These are phyloP conservation scores for Camponotus vicinus DNA, from an alignment of 1,140 invertebrate species.

Conservation along the genomic window DNA sequence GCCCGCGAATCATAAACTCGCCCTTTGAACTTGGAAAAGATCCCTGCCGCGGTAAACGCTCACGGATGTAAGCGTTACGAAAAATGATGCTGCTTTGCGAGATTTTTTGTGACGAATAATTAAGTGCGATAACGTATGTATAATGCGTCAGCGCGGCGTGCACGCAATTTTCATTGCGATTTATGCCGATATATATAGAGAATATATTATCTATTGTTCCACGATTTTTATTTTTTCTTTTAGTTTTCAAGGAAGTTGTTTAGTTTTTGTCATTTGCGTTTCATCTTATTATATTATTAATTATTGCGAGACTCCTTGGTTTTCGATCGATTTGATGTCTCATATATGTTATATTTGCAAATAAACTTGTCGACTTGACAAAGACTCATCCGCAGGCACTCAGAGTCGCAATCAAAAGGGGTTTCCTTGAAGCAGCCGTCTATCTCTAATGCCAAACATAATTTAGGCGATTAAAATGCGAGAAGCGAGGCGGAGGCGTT, in stretches of 20 bases:
- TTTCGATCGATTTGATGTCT: neutral
- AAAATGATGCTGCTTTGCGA: neutral
- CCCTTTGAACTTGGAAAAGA: slow-evolving; percentile 79
- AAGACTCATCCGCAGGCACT: slow-evolving; percentile 32
- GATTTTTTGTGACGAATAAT: slow-evolving; percentile 34
- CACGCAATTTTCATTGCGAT: neutral
- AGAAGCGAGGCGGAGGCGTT: slow-evolving; percentile 75
- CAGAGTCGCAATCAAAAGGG: slow-evolving; percentile 66
- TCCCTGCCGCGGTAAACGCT: neutral
- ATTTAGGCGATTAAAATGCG: slow-evolving; percentile 86
- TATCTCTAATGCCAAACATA: slow-evolving; percentile 84
- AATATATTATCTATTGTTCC: neutral
- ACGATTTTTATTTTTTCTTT: slow-evolving; percentile 3
- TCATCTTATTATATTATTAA: neutral
- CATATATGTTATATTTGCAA: slow-evolving; percentile 21
- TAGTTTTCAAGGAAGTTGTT: neutral
- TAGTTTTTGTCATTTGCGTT: neutral
- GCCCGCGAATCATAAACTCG: slow-evolving; percentile 72
- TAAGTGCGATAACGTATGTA: neutral
- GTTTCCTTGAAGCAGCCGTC: slow-evolving; percentile 62
- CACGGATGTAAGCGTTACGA: slow-evolving; percentile 10
- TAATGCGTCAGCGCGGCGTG: neutral
- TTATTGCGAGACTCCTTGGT: neutral
- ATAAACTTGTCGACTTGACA: slow-evolving; percentile 40
- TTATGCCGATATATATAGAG: neutral